Percentiles rank a stretch among this genome's conserved stretches.
Conservation (phyloP, 2,888 invertebrate species). For the Colletes collaris region DNA sequence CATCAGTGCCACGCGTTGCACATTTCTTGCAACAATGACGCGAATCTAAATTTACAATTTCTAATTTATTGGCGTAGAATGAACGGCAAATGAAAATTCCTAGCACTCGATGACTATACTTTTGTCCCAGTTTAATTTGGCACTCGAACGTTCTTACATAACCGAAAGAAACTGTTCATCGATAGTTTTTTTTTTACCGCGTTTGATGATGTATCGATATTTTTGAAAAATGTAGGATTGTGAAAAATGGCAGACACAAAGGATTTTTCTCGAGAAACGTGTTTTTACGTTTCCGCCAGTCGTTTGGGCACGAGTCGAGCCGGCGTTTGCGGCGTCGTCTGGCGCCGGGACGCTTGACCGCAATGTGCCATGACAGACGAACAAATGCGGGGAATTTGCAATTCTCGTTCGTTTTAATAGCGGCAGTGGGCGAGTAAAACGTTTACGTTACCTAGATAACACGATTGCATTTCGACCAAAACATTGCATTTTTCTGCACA, state of each 20-base stretch:
- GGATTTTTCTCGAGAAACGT: conserved; percentile 40
- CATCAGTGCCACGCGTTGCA: too few species aligned
- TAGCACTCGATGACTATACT: too few species aligned
- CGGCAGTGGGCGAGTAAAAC: conserved; percentile 33
- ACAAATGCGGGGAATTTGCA: conserved; percentile 68
- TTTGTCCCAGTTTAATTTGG: too few species aligned
- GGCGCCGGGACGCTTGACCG: conserved; percentile 77
- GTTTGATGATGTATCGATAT: not conserved
- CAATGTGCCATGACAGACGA: conserved; percentile 71
- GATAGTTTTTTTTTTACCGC: not conserved
- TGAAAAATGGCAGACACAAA: not conserved
- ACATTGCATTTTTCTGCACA: conserved; percentile 1
- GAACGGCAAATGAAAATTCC: too few species aligned
- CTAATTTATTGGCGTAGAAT: too few species aligned
- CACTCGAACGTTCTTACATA: too few species aligned
- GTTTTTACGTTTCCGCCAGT: conserved; percentile 44
- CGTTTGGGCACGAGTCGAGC: conserved; percentile 36
- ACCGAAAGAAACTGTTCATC: too few species aligned
- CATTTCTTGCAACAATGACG: too few species aligned
- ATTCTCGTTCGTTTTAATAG: conserved; percentile 59
- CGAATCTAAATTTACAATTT: too few species aligned
- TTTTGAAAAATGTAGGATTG: too few species aligned
- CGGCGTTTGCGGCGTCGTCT: conserved; percentile 61
- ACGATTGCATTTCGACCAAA: conserved; percentile 34
- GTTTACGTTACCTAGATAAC: conserved; percentile 40